Base-by-base conservation (phyloP, 2,797 vertebrate genomes). In the Manis crassicaudata region DNA sequence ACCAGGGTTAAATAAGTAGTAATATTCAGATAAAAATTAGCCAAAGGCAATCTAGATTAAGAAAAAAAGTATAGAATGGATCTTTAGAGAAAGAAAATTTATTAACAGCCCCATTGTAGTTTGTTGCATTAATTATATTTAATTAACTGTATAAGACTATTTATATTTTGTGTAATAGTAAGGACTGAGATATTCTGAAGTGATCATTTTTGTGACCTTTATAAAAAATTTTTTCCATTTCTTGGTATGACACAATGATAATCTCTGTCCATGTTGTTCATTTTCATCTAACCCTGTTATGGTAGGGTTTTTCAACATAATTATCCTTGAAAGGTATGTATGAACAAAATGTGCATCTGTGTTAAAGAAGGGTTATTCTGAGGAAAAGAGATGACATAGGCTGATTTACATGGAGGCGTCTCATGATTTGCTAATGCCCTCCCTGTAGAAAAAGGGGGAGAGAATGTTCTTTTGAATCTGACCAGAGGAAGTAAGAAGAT, bases 1-100 rank as follows among this genome's bases (percentile, higher is more conserved):
- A 81, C 40, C 32, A 85, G 18, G 12, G 32, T 56, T 89, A 96
- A 97, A 82, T 27, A 23, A 50, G 25, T 27, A 88, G 6, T 50
- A 56, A 70, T 25, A 73, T 4, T 85, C 60, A 50, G n/a, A 62
- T 77, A 29, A 75, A 25, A 6, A 68, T 56, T 54, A 88, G 3
- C 9, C 40, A 77, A 90, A 82, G 1, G 23, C 17, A 35, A 35
- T 29, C 12, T 2, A 29, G 1, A 32, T 56, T 58, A 29, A 37
- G 67, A 60, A 52, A 68, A 13, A 50, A 52, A 76, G 46, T 46
- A 32, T 1, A 27, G 13, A 60, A 37, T 12, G 76, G 8, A 27
- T 65, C 6, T 77, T 77, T 63, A 25, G 35, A 79, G 37, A 79
- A 72, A 16, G 50, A 52, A 82, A 70, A 40, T 23, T 23, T 20